phyloP scores from a whole-genome alignment of 2,113 vertebrate genomes.

The Aix galericulata region DNA sequence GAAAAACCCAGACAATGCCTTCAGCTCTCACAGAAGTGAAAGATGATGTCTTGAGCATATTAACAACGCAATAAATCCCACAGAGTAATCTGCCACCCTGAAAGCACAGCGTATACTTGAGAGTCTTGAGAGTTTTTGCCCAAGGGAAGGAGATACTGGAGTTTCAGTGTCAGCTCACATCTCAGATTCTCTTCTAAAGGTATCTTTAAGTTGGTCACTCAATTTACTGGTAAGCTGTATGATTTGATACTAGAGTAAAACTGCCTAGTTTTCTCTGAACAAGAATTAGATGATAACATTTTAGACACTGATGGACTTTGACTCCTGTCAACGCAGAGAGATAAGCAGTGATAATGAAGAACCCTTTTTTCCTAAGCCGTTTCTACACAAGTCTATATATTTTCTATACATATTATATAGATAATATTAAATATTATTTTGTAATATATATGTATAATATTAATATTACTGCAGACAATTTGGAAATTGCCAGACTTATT shows the following conservation, averaged over 20 bases:
- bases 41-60: background rate
- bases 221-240: background rate
- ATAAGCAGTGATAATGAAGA: background rate
- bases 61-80: constrained; percentile 26
- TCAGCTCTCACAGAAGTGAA: background rate
- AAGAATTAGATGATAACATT: background rate
- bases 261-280: background rate
- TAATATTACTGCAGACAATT: background rate
- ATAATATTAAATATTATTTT: too few relatives aligned
- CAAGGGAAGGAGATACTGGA: constrained; percentile 3
- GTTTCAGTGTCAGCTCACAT: background rate
- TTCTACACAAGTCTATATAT: background rate
- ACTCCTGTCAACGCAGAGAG: background rate
- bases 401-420: background rate
- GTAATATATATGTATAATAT: too few relatives aligned
- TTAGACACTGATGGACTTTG: background rate
- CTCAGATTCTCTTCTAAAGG: background rate
- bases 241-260: background rate
- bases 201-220: background rate
- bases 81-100: background rate
- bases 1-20: background rate
- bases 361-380: background rate
- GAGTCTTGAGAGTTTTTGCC: background rate
- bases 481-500: background rate
- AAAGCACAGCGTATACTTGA: background rate